Conservation (phyloP, 2,888 invertebrate genomes). For the Cephus runcator region DNA sequence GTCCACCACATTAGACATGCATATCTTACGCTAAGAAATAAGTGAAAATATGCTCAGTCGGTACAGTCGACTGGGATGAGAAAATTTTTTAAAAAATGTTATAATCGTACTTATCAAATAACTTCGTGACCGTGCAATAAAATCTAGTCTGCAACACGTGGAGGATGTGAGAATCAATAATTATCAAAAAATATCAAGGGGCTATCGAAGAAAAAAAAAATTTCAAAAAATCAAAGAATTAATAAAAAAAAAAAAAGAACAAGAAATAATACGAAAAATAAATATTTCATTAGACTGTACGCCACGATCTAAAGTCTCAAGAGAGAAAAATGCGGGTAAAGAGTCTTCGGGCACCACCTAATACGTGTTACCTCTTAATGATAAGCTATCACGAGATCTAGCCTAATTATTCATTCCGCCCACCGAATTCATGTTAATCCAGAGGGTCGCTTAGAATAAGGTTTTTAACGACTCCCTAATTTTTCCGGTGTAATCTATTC, state of each 20-base stretch:
- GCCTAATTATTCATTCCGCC: conserved; percentile 17
- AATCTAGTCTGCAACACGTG: fast-evolving
- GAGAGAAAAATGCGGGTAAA: not conserved
- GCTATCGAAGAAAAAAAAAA: not conserved
- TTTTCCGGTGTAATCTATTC: conserved; percentile 5
- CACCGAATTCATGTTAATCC: conserved; percentile 15
- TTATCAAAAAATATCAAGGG: not conserved
- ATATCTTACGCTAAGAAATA: conserved; percentile 27
- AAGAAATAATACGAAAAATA: not conserved
- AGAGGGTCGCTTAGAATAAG: conserved; percentile 1
- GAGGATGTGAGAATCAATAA: not conserved
- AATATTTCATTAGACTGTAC: not conserved
- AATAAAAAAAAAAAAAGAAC: not conserved
- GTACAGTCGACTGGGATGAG: not conserved
- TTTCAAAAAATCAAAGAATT: not conserved
- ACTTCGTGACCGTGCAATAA: fast-evolving
- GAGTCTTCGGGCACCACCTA: not conserved
- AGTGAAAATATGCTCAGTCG: not conserved
- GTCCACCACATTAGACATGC: conserved; percentile 49
- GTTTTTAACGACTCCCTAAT: conserved; percentile 9
- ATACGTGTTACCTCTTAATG: conserved; percentile 14
- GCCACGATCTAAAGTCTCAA: not conserved
- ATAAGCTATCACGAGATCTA: conserved; percentile 22
- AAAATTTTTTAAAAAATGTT: too few species aligned
- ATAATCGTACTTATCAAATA: not conserved